Evolutionary conservation across 2,113 vertebrate genomes (phyloP), one percentile per base, ranked within the genome.

Genomic region (Megalops atlanticus): DNA sequence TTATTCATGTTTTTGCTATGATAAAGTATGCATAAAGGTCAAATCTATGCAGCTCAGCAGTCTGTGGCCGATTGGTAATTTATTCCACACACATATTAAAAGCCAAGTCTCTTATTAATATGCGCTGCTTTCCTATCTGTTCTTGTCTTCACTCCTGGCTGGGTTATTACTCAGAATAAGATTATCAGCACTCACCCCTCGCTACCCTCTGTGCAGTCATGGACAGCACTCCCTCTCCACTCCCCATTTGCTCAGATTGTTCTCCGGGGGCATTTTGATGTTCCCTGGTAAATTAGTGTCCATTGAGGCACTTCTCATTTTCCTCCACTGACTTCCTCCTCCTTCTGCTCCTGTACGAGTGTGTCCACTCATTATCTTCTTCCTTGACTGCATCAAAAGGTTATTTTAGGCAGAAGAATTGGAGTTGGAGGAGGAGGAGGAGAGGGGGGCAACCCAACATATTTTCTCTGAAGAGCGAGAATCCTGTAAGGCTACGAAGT

Each of bases 201-300:
- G 2, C 76, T 80, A 73, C 70, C 39, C 64, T 74, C 45, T 33
- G 1, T 58, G n/a, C 70, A 38, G 52, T 2, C 69, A 82, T 70
- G 40, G 38, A 77, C 71, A 84, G 18, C 27, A 31, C 31, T 35
- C 18, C 12, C 14, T 49, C 40, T 49, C 33, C 11, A 75, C 39
- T 45, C 15, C 33, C 33, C 7, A 14, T 31, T 74, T 41, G 68
- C 47, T 69, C 27, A 74, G 77, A 82, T 84, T 81, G 70, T 84
- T 88, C 80, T 85, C 85, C 64, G 58, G 58, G 71, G 80, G 31
- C 64, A 58, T 82, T 85, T 70, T 77, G 84, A 33, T 81, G 74
- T 74, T 79, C 87, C 85, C 74, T 38, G 77, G 73, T 77, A 85
- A 89, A 85, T 88, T 88, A 86, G 75, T n/a, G 78, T 33, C 82